A percentile compares a stretch with the other conserved stretches of the same genome.
phyloP scores from a whole-genome alignment of 2,113 vertebrate species.

The Vulpes vulpes region DNA sequence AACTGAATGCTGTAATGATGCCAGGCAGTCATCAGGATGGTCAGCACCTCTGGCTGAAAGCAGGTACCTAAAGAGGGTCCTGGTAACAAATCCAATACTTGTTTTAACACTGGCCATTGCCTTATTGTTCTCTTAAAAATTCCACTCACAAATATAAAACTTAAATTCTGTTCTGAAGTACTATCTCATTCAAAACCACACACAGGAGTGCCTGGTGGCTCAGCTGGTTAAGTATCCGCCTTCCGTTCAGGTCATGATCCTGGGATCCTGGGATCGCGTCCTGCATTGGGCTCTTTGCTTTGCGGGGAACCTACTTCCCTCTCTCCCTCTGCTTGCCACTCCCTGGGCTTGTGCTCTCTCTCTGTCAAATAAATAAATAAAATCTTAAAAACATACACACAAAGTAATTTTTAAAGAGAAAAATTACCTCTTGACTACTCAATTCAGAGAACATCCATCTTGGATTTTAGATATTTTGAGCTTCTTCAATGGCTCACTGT shows the following conservation, averaged over 20 bases:
- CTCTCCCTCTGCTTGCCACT: too few species aligned
- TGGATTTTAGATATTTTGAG: not conserved
- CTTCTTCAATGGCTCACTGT: constrained; percentile 1
- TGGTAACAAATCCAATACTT: not conserved
- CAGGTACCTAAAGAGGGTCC: not conserved
- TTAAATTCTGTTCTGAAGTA: constrained; percentile 48
- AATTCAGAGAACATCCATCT: constrained; percentile 37
- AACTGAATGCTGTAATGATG: not conserved
- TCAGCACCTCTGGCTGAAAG: not conserved
- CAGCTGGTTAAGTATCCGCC: too few species aligned
- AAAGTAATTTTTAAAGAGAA: constrained; percentile 22
- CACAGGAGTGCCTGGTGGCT: too few species aligned
- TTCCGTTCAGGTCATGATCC: too few species aligned
- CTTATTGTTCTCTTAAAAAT: constrained; percentile 14
- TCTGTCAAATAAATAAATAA: too few species aligned
- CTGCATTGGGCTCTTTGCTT: too few species aligned
- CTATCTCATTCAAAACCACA: constrained; percentile 50
- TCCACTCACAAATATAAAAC: not conserved
- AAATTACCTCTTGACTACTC: not conserved
- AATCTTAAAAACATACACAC: not conserved
- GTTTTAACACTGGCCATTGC: not conserved
- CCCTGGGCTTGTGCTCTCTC: too few species aligned
- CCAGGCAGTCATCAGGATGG: not conserved
- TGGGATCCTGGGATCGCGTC: too few species aligned
- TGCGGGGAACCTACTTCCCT: too few species aligned